phyloP scores from a whole-genome alignment of 23 tunicate species.

The Trididemnum nubilum region DNA sequence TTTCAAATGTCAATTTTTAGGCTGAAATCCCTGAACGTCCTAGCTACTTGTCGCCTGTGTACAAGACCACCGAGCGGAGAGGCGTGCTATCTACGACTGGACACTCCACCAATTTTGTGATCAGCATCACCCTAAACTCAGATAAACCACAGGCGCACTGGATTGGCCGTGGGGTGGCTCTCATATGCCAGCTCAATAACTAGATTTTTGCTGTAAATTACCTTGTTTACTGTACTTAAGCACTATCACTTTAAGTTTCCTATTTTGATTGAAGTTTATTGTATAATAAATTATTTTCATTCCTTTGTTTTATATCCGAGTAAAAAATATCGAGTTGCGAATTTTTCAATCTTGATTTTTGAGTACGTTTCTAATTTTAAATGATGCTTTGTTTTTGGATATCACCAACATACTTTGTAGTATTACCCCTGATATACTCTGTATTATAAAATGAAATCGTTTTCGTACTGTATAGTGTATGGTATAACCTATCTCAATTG shows the following conservation, averaged over 20 bases:
- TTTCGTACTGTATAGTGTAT: too few species aligned
- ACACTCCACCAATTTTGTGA: constrained; percentile 95
- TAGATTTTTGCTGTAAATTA: constrained; percentile 21
- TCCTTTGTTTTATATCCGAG: background rate
- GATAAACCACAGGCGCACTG: constrained; percentile 88
- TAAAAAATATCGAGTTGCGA: too few species aligned
- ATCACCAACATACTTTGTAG: too few species aligned
- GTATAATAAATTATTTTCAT: background rate
- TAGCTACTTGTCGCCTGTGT: constrained; percentile 81
- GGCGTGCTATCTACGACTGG: constrained; percentile 95
- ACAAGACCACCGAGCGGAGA: constrained; percentile 89
- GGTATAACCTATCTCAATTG: too few species aligned
- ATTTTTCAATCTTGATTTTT: too few species aligned
- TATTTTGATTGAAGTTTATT: background rate
- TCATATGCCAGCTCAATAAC: constrained; percentile 85
- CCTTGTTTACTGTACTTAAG: too few species aligned
- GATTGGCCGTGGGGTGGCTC: constrained; percentile 96
- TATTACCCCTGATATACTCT: too few species aligned
- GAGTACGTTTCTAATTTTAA: too few species aligned
- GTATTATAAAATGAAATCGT: too few species aligned
- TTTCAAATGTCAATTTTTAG: constrained; percentile 8
- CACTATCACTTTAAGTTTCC: background rate
- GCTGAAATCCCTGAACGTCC: constrained; percentile 69
- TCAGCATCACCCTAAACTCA: constrained; percentile 71
- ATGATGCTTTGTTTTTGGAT: too few species aligned